These are phyloP conservation scores for Kryptolebias marmoratus DNA, from an alignment of 2,113 vertebrate species.

Conservation along the genomic window DNA sequence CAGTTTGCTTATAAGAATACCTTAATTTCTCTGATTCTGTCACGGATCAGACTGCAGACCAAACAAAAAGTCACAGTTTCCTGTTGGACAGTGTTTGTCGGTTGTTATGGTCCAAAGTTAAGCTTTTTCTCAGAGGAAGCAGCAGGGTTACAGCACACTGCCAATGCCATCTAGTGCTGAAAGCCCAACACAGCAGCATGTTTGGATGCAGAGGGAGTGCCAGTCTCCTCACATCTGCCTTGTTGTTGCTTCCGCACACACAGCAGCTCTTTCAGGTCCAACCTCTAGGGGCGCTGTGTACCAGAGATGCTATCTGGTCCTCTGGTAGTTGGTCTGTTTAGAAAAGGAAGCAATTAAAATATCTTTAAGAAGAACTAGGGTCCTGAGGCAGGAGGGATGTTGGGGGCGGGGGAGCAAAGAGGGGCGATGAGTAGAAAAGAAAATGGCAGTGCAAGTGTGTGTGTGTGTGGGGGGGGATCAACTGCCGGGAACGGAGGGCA, in stretches of 20 bases:
- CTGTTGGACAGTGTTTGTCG: conserved; percentile 6
- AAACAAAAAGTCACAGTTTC: background rate
- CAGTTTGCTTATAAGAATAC: background rate
- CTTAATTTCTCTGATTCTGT: background rate
- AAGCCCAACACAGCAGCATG: conserved; percentile 55
- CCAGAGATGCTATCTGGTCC: conserved; percentile 53
- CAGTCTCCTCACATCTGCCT: conserved; percentile 7
- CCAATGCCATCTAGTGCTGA: conserved; percentile 77
- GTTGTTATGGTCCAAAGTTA: background rate
- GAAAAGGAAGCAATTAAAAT: conserved; percentile 83
- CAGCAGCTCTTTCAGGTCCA: conserved; percentile 3
- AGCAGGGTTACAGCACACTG: conserved; percentile 49
- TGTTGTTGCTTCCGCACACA: background rate
- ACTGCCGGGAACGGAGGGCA: conserved; percentile 36
- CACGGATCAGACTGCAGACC: background rate
- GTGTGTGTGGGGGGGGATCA: conserved; percentile 29
- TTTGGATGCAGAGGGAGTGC: background rate
- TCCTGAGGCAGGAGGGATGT: conserved; percentile 57
- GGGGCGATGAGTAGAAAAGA: conserved; percentile 39
- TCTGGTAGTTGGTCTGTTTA: conserved; percentile 74
- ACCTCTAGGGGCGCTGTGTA: conserved; percentile 77
- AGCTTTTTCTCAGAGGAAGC: conserved; percentile 7
- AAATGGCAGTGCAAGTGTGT: conserved; percentile 12
- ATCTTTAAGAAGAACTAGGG: conserved; percentile 71
- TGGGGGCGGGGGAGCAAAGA: conserved; percentile 32